Base-by-base conservation (phyloP, 2,888 invertebrate genomes). In the Pyralis farinalis region DNA sequence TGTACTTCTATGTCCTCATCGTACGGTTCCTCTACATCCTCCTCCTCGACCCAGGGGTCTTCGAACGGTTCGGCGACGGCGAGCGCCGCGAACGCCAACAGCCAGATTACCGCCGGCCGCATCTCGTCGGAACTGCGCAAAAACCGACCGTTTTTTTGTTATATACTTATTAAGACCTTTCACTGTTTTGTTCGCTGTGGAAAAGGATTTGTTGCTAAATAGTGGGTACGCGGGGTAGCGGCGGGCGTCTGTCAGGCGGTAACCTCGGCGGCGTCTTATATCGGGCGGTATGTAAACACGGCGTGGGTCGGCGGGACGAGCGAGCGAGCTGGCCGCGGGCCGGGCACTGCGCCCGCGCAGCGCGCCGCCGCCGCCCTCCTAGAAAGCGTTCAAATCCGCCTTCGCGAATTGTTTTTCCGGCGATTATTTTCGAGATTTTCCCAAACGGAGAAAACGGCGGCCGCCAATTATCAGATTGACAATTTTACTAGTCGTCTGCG, bases 321-420 rank as follows among this genome's bases (percentile, higher is more conserved):
- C 59, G 76, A 62, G 58, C 71, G 55, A 55, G 59, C 49, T 62
- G 64, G 63, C 47, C 53, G 69, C 63, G 55, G 51, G 60, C 50
- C 58, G 54, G 59, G 56, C 63, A 81, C 82, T 81, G 77, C 61
- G 59, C 52, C 38, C 44, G 53, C 50, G 53, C 42, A 40, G 40
- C 48, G 40, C 48, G 43, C 32, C 32, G 34, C 51, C n/a, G n/a
- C n/a, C n/a, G 43, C 44, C 48, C 48, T 50, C 62, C 60, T 72
- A 80, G 83, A 83, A 83, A 85, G 80, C 83, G 83, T 78, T 53
- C 60, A 52, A 59, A 71, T 75, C 62, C 45, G 46, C 58, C 72
- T 68, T 53, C 47, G 51, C 71, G 55, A 76, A 76, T 80, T 65
- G 68, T 62, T 64, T 65, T 53, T 49, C 60, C 58, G 59, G 47